Conservation (phyloP, 2,113 vertebrate species). For the Reinhardtius hippoglossoides region DNA sequence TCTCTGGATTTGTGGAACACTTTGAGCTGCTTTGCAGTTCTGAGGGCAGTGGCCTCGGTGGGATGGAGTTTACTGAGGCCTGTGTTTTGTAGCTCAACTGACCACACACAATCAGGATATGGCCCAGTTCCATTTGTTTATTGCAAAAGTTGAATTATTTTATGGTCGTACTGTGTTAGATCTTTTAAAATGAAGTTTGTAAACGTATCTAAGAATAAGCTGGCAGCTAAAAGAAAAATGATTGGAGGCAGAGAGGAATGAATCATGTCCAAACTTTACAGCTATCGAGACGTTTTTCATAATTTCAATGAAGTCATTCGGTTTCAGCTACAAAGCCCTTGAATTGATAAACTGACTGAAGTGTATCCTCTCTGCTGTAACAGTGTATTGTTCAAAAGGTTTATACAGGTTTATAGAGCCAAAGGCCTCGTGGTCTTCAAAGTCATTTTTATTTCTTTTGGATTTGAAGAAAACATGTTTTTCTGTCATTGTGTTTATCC, state of each 20-base stretch:
- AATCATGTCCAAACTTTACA: conserved; percentile 21
- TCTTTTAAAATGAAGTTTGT: background rate
- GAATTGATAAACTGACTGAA: too few relatives aligned
- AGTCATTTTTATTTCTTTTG: conserved; percentile 31
- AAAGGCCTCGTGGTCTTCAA: conserved; percentile 4
- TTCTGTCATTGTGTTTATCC: conserved; percentile 23
- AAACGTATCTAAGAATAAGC: background rate
- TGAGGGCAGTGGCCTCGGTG: conserved; percentile 64
- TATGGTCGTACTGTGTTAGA: background rate
- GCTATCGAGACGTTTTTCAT: conserved; percentile 10
- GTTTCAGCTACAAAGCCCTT: background rate
- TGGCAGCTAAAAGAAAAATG: background rate
- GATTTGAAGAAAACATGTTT: conserved; percentile 60
- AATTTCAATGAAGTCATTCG: conserved; percentile 20
- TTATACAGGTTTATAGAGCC: too few relatives aligned
- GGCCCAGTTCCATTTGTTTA: conserved; percentile 7
- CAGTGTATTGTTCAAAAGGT: too few relatives aligned
- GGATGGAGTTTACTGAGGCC: conserved; percentile 62
- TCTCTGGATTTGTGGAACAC: conserved; percentile 76
- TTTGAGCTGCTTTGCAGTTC: conserved; percentile 73
- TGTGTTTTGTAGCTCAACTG: conserved; percentile 43
- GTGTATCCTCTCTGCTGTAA: too few relatives aligned
- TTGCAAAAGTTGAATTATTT: conserved; percentile 17
- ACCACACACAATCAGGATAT: conserved; percentile 45
- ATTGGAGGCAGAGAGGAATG: background rate